Evolutionary conservation across 2,113 vertebrate genomes (phyloP).

Genomic region (Zosterops lateralis): DNA sequence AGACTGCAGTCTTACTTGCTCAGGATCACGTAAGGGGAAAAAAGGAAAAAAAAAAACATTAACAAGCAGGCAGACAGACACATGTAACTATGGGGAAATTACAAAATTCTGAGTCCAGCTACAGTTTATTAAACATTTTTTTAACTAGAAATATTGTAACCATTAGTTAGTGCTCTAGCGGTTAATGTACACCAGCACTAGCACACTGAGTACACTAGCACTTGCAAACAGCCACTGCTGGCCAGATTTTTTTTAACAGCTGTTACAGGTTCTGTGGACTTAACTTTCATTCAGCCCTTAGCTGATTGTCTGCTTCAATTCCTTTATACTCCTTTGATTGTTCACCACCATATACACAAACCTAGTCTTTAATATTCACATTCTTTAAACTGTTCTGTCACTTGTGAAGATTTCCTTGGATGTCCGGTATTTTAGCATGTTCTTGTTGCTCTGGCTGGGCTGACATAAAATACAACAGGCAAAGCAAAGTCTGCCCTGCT

Average conservation of each 20-base stretch:
- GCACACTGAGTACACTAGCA: background rate
- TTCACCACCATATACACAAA: background rate
- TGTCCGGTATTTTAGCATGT: accelerated
- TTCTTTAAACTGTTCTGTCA: background rate
- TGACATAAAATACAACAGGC: background rate
- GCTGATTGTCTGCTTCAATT: background rate
- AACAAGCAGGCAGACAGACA: background rate
- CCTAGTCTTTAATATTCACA: background rate
- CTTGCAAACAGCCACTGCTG: background rate
- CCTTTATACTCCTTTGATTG: background rate
- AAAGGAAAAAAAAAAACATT: no score
- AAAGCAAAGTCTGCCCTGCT: background rate
- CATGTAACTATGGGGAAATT: background rate
- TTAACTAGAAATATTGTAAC: slow-evolving; percentile 11
- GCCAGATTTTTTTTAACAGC: background rate
- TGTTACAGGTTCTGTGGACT: background rate
- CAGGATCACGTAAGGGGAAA: background rate
- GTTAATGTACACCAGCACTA: slow-evolving; percentile 15
- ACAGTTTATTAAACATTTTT: background rate
- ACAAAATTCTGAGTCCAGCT: background rate
- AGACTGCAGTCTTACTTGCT: background rate
- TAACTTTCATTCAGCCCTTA: background rate
- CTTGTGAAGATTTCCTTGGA: background rate
- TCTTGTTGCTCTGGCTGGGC: background rate
- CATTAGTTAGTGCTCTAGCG: background rate